A percentile compares a stretch with the other conserved stretches of the same genome.
Conservation (phyloP, 2,888 invertebrate species). For the Lingula anatina region DNA sequence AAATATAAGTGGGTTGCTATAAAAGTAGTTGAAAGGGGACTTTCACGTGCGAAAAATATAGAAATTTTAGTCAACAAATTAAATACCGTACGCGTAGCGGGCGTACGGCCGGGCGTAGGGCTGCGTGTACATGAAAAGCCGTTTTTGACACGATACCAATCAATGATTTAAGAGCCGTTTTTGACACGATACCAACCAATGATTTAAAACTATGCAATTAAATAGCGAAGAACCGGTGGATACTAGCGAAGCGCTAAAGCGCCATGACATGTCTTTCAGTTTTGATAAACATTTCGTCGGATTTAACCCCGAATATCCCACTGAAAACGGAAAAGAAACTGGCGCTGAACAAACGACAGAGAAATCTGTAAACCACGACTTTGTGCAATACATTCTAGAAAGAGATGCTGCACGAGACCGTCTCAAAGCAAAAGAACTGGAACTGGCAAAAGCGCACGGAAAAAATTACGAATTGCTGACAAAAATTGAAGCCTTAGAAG, state of each 20-base stretch:
- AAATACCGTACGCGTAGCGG: too few relatives aligned
- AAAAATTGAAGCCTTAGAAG: slow-evolving; percentile 3
- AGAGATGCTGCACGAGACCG: neutral
- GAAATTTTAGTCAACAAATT: too few relatives aligned
- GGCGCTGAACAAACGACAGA: neutral
- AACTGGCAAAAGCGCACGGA: neutral
- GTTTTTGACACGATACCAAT: too few relatives aligned
- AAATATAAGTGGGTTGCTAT: too few relatives aligned
- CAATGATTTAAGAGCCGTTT: too few relatives aligned
- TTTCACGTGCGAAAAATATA: too few relatives aligned
- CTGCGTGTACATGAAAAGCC: too few relatives aligned
- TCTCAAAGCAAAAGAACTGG: neutral
- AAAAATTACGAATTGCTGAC: slow-evolving; percentile 1
- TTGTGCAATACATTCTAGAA: slow-evolving; percentile 1
- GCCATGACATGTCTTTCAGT: neutral
- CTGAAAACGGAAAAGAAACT: neutral
- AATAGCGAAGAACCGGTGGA: neutral
- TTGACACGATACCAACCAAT: too few relatives aligned
- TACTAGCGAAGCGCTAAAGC: neutral
- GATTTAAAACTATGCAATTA: too few relatives aligned
- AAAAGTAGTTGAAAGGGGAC: too few relatives aligned
- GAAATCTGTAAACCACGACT: neutral
- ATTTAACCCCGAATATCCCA: neutral
- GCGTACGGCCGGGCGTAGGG: too few relatives aligned
- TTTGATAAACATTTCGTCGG: neutral